Percentiles rank a stretch among this genome's conserved stretches.
phyloP scores from a whole-genome alignment of 2,797 vertebrate genomes.

The Schizopygopsis pylzovi region DNA sequence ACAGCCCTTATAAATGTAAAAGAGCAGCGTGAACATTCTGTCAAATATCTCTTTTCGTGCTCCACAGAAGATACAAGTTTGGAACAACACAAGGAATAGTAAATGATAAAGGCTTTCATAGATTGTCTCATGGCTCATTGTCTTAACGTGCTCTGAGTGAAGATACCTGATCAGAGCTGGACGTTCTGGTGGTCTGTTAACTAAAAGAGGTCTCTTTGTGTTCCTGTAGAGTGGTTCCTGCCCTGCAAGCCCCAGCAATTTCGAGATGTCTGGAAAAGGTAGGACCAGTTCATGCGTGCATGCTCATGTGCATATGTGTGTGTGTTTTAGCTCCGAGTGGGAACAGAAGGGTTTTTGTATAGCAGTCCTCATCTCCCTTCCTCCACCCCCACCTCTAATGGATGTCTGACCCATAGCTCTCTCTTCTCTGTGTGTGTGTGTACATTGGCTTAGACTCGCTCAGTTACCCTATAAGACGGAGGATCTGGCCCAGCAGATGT shows the following conservation, averaged over 20 bases:
- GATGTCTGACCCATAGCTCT: slow-evolving; percentile 57
- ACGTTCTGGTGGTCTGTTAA: slow-evolving; percentile 56
- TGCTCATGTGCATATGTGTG: slow-evolving; percentile 35
- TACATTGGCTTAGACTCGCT: slow-evolving; percentile 75
- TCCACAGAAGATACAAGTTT: neutral
- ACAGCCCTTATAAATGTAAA: neutral
- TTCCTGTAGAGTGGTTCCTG: slow-evolving; percentile 77
- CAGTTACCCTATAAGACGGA: slow-evolving; percentile 82
- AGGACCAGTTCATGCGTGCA: slow-evolving; percentile 59
- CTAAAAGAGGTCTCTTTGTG: slow-evolving; percentile 60
- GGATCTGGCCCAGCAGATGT: slow-evolving; percentile 84
- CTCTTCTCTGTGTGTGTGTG: slow-evolving; percentile 33
- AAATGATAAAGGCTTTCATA: neutral
- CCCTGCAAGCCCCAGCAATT: slow-evolving; percentile 78
- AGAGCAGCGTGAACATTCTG: neutral
- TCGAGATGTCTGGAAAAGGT: slow-evolving; percentile 84
- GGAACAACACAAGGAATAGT: neutral
- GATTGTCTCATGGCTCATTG: slow-evolving; percentile 9
- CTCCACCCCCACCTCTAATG: slow-evolving; percentile 41
- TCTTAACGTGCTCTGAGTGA: slow-evolving; percentile 16
- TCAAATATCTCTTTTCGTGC: neutral
- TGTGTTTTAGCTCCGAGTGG: slow-evolving; percentile 45
- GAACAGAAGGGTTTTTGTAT: slow-evolving; percentile 68
- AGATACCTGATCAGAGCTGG: slow-evolving; percentile 49
- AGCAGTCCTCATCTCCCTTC: slow-evolving; percentile 13